Percentiles rank a stretch among this genome's conserved stretches.
Conservation (phyloP, 2,888 invertebrate genomes). For the Malachius bipustulatus region DNA sequence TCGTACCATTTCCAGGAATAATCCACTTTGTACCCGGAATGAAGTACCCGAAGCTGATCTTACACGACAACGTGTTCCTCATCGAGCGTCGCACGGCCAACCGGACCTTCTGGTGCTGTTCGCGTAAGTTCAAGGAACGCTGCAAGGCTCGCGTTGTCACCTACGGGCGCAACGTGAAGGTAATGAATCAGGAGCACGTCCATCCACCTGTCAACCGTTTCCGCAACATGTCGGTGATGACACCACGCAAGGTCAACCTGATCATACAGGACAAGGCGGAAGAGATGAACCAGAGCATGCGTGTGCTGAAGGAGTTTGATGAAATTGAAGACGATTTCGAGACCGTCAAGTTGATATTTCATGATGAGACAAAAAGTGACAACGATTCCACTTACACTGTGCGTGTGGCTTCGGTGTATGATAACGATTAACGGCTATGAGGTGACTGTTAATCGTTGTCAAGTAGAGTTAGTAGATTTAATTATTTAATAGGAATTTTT, state of each 20-base stretch:
- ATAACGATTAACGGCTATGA: too few relatives aligned
- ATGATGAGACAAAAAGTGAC: too few relatives aligned
- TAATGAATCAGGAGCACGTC: constrained; percentile 6
- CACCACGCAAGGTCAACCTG: background rate
- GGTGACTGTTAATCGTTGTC: too few relatives aligned
- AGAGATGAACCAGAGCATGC: background rate
- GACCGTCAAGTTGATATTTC: too few relatives aligned
- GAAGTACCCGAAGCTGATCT: constrained; percentile 12
- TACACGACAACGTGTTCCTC: constrained; percentile 10
- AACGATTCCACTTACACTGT: too few relatives aligned
- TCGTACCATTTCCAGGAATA: background rate
- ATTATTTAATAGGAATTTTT: too few relatives aligned
- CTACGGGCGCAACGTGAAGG: constrained; percentile 8
- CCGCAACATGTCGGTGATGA: background rate
- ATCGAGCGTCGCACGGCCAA: constrained; percentile 5
- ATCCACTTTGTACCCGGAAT: background rate
- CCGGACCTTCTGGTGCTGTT: constrained; percentile 11
- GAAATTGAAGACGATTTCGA: constrained; percentile 1
- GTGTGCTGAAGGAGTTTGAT: background rate
- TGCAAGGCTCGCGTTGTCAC: constrained; percentile 11
- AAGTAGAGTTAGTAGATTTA: too few relatives aligned
- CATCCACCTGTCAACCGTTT: background rate
- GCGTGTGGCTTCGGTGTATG: too few relatives aligned
- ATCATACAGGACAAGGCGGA: too few relatives aligned
- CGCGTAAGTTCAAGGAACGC: constrained; percentile 7